A percentile compares a stretch with the other conserved stretches of the same genome.
phyloP scores from a whole-genome alignment of 2,797 vertebrate species.

The Platyrinchus mystaceus region DNA sequence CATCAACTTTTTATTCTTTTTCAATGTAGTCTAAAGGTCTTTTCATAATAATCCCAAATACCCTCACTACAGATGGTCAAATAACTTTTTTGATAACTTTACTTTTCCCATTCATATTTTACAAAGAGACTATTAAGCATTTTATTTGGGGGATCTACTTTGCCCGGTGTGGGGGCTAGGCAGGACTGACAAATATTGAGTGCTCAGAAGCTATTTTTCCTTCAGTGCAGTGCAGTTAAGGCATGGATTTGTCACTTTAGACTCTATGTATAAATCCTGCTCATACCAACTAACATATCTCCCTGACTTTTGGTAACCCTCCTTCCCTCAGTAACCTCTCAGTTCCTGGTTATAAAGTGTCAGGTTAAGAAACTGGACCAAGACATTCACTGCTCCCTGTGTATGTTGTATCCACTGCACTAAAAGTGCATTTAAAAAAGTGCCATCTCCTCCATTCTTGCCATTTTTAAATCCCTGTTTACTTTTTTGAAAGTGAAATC shows the following conservation, averaged over 20 bases:
- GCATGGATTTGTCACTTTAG: not conserved
- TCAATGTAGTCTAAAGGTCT: not conserved
- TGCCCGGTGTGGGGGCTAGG: accelerated
- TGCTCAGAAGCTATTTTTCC: not conserved
- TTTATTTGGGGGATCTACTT: not conserved
- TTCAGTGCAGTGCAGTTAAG: not conserved
- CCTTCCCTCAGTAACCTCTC: not conserved
- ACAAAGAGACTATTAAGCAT: not conserved
- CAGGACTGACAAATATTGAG: not conserved
- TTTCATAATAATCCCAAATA: not conserved
- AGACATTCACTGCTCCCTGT: not conserved
- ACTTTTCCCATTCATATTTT: not conserved
- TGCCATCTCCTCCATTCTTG: not conserved
- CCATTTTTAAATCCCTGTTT: not conserved
- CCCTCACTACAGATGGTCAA: not conserved
- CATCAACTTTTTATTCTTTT: not conserved
- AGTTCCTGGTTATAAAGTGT: not conserved
- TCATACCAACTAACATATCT: not conserved
- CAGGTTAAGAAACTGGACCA: not conserved
- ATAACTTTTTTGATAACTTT: not conserved
- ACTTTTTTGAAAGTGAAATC: not conserved
- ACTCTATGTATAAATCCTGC: not conserved
- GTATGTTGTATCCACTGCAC: not conserved
- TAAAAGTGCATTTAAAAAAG: not conserved
- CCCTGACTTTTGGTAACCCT: not conserved